These are phyloP conservation scores for Pandemis corylana DNA, from an alignment of 2,888 invertebrate genomes.

Conservation along the genomic window DNA sequence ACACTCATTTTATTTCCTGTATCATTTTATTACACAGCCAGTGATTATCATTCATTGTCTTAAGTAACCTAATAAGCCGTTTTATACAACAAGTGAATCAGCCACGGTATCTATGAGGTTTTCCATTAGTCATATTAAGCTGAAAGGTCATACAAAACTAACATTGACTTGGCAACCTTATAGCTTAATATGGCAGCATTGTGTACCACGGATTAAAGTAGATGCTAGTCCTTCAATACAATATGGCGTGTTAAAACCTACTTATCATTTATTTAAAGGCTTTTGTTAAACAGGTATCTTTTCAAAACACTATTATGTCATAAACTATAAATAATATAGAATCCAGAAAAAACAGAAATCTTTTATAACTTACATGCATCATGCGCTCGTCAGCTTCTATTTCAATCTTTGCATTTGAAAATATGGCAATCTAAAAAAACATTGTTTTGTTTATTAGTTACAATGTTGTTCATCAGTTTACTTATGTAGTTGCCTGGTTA, in stretches of 20 bases:
- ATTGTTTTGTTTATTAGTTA: too few relatives aligned
- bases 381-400: background rate
- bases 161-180: constrained; percentile 30
- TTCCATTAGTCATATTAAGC: constrained; percentile 17
- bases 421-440: background rate
- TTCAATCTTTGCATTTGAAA: background rate
- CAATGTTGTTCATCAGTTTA: too few relatives aligned
- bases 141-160: constrained; percentile 21
- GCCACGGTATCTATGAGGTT: background rate
- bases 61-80: constrained; percentile 2
- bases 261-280: background rate
- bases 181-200: constrained; percentile 24
- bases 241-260: constrained; percentile 6
- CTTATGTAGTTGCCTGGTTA: too few relatives aligned
- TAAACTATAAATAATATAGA: background rate
- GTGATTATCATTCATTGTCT: background rate
- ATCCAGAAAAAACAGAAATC: background rate
- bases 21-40: background rate
- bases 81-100: constrained; percentile 8
- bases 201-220: constrained; percentile 17
- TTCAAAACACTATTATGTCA: background rate
- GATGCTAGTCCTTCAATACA: constrained; percentile 21
- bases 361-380: background rate
- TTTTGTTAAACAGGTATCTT: background rate
- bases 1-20: background rate